Evolutionary conservation across 2,113 vertebrate genomes (phyloP).

Genomic region (Columba livia): DNA sequence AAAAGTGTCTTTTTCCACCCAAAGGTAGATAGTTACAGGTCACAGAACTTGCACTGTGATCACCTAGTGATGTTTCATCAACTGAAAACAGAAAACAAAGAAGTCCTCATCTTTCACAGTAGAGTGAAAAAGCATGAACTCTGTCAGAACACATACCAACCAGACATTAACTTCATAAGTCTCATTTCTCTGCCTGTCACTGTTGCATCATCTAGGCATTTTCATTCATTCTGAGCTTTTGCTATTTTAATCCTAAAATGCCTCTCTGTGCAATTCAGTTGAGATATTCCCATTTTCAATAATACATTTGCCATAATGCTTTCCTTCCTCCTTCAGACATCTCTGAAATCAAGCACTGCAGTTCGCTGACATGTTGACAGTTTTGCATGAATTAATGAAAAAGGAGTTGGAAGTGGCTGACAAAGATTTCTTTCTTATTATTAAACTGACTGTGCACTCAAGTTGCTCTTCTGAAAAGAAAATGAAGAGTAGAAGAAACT

Average conservation of each 20-base stretch:
- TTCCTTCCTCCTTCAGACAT: neutral
- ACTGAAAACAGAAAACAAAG: neutral
- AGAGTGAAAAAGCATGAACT: neutral
- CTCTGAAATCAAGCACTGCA: neutral
- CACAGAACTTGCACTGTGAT: neutral
- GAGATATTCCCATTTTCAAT: neutral
- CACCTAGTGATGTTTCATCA: neutral
- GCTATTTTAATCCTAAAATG: constrained; percentile 1
- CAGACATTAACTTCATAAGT: neutral
- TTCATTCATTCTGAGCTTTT: neutral
- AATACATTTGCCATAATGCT: neutral
- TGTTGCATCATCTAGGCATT: neutral
- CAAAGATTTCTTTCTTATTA: neutral
- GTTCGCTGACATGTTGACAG: neutral
- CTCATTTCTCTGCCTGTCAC: neutral
- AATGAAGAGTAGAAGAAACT: neutral
- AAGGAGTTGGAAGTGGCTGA: neutral
- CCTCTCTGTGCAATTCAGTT: neutral
- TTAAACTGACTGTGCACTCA: neutral
- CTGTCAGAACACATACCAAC: neutral
- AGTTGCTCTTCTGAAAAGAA: neutral
- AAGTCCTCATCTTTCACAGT: fast-evolving
- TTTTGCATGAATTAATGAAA: neutral
- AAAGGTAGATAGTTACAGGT: neutral
- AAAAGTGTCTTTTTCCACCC: neutral